Base-by-base conservation (phyloP, 2,113 vertebrate genomes). In the Peromyscus maniculatus region DNA sequence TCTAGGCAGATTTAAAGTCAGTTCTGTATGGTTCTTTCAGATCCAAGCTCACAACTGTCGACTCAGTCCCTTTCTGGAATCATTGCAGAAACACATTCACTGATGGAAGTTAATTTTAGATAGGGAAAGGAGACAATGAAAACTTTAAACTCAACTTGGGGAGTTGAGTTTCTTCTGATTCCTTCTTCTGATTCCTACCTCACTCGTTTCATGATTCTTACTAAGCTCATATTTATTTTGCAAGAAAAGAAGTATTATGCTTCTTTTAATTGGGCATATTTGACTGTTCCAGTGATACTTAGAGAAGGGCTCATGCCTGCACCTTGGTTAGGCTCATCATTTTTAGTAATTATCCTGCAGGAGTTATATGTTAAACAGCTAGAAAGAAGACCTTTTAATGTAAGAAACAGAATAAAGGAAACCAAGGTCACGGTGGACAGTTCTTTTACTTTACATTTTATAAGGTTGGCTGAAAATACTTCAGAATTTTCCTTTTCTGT, bases 381-480 rank as follows among this genome's bases (percentile, higher is more conserved):
- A 26, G 7, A 46, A 66, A 10, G 21, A 11, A 36, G 1, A 2
- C 3, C 19, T 80, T 91, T 80, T 33, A 49, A 93, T n/a, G 11
- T 84, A 88, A 80, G n/a, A 90, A 88, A 19, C 4, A 57, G 84
- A 74, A 77, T 59, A n/a, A 84, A 9, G 87, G 62, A 31, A 75
- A 88, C 3, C 8, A 80, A 75, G 6, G 43, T 74, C 71, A n/a
- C 31, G 15, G 31, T 67, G 39, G 16, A 46, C 4, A 83, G 46
- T 77, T 94, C 66, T 82, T 92, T 95, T 84, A 28, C 93, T 55
- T 77, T 96, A 90, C 21, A 91, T 77, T 89, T 64, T 72, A 16
- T 26, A 74, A 83, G 43, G 39, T n/a, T 95, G 87, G 57, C 57
- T 91, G 72, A 86, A 96, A 92, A 7, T 49, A 72, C 36, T 93